Evolutionary conservation across 2,797 vertebrate species (phyloP).

Genomic region (Coccyzus lansbergi): DNA sequence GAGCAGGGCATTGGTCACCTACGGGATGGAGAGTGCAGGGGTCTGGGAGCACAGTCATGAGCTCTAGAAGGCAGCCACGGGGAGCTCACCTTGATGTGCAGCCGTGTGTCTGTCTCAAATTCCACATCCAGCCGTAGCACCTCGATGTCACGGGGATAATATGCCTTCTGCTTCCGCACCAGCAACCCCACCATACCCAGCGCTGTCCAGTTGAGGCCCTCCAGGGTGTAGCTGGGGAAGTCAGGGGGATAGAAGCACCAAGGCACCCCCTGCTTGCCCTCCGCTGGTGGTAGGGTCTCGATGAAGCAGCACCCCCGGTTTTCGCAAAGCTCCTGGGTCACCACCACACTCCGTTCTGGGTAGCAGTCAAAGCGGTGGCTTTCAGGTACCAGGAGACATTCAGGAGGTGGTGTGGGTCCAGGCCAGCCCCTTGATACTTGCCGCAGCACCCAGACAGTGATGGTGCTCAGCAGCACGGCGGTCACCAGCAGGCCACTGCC

Average conservation of each 20-base stretch:
- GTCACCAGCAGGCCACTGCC: conserved; percentile 50
- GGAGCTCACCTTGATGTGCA: conserved; percentile 84
- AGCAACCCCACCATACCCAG: conserved; percentile 81
- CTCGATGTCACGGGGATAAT: conserved; percentile 85
- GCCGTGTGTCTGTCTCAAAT: conserved; percentile 81
- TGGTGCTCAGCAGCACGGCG: conserved; percentile 26
- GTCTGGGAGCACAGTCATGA: not conserved
- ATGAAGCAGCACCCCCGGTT: conserved; percentile 87
- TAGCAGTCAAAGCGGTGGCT: conserved; percentile 88
- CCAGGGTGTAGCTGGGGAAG: conserved; percentile 85
- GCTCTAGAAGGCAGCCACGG: not conserved
- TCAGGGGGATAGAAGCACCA: conserved; percentile 89
- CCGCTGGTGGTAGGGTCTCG: rapidly evolving
- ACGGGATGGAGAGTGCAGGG: not conserved
- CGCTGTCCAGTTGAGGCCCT: conserved; percentile 74
- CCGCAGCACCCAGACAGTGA: conserved; percentile 63
- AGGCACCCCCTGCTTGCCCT: conserved; percentile 76
- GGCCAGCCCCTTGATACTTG: conserved; percentile 49
- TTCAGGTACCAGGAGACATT: conserved; percentile 76
- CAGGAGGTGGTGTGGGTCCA: not conserved
- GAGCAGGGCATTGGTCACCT: not conserved
- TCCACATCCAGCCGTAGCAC: conserved; percentile 80
- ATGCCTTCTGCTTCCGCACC: conserved; percentile 77
- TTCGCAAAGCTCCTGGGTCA: conserved; percentile 85
- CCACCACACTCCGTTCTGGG: conserved; percentile 80